These are phyloP conservation scores for Himalopsyche japonica DNA, from an alignment of 2,888 invertebrate genomes.

Conservation along the genomic window DNA sequence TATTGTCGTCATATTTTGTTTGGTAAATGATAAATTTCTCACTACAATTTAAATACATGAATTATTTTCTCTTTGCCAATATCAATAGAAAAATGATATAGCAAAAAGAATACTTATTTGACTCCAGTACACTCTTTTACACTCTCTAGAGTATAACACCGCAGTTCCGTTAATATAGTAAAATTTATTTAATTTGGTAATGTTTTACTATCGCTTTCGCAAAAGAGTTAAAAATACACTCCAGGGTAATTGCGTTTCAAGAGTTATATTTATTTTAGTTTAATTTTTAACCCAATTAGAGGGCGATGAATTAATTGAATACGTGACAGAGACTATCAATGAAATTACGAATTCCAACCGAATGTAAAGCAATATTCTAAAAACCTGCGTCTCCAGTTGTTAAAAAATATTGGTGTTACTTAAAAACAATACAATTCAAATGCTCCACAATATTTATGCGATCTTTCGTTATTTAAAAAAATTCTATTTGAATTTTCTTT, in stretches of 20 bases:
- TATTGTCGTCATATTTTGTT: too few species aligned
- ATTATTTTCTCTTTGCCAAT: too few species aligned
- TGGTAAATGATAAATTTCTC: too few species aligned
- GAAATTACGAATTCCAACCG: not conserved
- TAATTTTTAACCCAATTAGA: not conserved
- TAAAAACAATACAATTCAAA: not conserved
- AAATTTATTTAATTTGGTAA: not conserved
- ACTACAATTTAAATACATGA: too few species aligned
- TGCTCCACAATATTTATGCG: too few species aligned
- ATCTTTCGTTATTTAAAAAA: not conserved
- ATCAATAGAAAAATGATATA: too few species aligned
- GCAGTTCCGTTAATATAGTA: too few species aligned
- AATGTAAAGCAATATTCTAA: not conserved
- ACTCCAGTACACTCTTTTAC: too few species aligned
- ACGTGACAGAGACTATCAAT: not conserved
- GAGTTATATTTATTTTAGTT: not conserved
- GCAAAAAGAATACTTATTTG: too few species aligned
- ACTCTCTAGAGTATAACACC: too few species aligned
- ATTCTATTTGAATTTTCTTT: too few species aligned
- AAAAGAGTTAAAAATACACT: not conserved
- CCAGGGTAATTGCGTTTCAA: not conserved
- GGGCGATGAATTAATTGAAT: not conserved
- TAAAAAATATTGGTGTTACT: not conserved
- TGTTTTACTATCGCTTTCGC: not conserved
- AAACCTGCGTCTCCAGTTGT: not conserved